These are phyloP conservation scores for Lithophane leautieri DNA, from an alignment of 2,888 invertebrate species.

Conservation along the genomic window DNA sequence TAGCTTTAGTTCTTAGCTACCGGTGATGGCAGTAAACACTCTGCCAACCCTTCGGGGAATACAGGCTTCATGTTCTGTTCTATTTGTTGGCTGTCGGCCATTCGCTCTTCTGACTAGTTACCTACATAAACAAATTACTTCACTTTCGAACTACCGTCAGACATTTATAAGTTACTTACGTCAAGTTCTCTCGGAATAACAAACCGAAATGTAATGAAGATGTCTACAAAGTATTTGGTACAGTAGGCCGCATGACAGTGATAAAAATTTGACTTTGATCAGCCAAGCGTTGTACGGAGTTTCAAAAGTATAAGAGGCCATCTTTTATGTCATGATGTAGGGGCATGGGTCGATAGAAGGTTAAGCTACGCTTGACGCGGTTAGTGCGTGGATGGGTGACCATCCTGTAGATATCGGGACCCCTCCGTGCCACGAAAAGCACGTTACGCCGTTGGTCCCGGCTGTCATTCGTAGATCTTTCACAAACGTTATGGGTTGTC, in stretches of 20 bases:
- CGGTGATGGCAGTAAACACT: not conserved
- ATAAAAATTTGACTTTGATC: not conserved
- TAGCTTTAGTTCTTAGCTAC: not conserved
- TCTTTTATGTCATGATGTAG: not conserved
- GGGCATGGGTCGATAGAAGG: too few relatives aligned
- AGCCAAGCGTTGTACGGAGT: not conserved
- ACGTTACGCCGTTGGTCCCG: too few relatives aligned
- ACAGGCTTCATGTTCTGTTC: not conserved
- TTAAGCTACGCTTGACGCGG: too few relatives aligned
- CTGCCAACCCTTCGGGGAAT: not conserved
- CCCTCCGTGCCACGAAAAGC: too few relatives aligned
- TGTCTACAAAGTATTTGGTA: constrained; percentile 24
- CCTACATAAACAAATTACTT: constrained; percentile 16
- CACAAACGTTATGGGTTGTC: too few relatives aligned
- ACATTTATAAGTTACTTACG: constrained; percentile 36
- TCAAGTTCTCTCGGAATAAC: constrained; percentile 30
- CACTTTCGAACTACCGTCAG: constrained; percentile 24
- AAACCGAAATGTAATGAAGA: constrained; percentile 37
- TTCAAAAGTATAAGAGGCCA: not conserved
- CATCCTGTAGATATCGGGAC: too few relatives aligned
- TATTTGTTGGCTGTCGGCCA: not conserved
- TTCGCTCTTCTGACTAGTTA: not conserved
- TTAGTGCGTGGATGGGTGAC: too few relatives aligned
- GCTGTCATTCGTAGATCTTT: too few relatives aligned
- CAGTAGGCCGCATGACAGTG: not conserved